A percentile compares a stretch with the other conserved stretches of the same genome.
These are phyloP conservation scores for Drosophila ironensis DNA, from an alignment of 1,140 invertebrate species.

Conservation along the genomic window DNA sequence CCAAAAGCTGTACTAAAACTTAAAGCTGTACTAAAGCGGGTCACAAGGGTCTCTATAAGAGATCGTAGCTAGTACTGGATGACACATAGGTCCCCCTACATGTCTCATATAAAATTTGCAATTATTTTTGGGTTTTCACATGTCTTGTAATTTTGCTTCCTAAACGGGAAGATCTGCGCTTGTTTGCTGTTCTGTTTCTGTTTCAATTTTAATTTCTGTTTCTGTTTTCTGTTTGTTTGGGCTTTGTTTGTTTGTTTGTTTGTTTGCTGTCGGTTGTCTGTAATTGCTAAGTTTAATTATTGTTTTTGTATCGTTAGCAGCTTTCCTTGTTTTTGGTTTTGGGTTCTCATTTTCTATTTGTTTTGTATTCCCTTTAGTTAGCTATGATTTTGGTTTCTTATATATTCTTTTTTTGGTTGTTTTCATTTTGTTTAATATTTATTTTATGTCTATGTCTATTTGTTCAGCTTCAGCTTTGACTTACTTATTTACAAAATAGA, in stretches of 20 bases:
- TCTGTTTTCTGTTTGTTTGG: too few species aligned
- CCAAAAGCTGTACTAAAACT: conserved; percentile 9
- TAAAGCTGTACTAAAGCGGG: conserved; percentile 11
- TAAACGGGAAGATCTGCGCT: conserved; percentile 17
- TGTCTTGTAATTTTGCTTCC: conserved; percentile 11
- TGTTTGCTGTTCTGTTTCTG: not conserved
- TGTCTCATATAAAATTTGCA: conserved; percentile 33
- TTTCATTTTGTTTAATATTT: conserved; percentile 21
- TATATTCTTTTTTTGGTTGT: conserved; percentile 7
- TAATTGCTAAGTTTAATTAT: conserved; percentile 76
- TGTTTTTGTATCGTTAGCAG: conserved; percentile 80
- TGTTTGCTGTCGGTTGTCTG: conserved; percentile 49
- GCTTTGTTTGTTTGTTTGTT: conserved; percentile 20
- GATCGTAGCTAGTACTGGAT: conserved; percentile 30
- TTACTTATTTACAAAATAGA: conserved; percentile 77
- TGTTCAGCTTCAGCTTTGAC: conserved; percentile 71
- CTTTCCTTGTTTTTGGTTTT: conserved; percentile 62
- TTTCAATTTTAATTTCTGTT: too few species aligned
- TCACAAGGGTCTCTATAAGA: conserved; percentile 33
- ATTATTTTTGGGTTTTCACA: conserved; percentile 29
- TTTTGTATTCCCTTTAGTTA: conserved; percentile 43
- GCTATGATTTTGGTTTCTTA: conserved; percentile 40
- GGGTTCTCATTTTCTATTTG: conserved; percentile 4
- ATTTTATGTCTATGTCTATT: conserved; percentile 59
- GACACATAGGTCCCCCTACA: conserved; percentile 6